A percentile compares a stretch with the other conserved stretches of the same genome.
These are phyloP conservation scores for Campopleginae sp. DNA, from an alignment of 2,888 invertebrate species.

Conservation along the genomic window DNA sequence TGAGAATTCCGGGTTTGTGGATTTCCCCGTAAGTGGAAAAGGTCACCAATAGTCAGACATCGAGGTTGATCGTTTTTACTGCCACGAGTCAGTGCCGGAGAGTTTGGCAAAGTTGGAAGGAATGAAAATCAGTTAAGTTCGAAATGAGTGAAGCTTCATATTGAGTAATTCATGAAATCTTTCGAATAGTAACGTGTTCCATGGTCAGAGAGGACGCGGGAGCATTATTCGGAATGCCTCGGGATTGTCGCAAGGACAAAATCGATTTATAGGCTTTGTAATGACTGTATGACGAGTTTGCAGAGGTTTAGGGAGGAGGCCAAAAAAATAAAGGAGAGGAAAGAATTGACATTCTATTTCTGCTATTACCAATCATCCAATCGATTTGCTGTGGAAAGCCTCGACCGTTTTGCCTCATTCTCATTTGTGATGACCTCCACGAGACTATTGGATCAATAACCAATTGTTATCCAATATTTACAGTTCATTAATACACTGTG, in stretches of 20 bases:
- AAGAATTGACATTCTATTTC: conserved; percentile 12
- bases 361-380: conserved; percentile 12
- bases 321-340: neutral
- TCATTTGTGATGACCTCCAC: conserved; percentile 24
- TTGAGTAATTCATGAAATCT: neutral
- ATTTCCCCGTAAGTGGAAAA: neutral
- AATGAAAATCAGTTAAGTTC: neutral
- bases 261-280: neutral
- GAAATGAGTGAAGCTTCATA: neutral
- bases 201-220: neutral
- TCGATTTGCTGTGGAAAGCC: conserved; percentile 10
- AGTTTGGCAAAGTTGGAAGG: neutral
- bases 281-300: neutral
- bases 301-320: neutral
- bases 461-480: conserved; percentile 65
- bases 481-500: conserved; percentile 60
- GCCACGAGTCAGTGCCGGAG: neutral
- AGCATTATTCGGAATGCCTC: neutral
- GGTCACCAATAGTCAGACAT: neutral
- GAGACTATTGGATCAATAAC: conserved; percentile 51
- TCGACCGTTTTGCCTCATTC: conserved; percentile 24
- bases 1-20: neutral
- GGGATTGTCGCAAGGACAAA: neutral
- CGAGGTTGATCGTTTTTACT: neutral
- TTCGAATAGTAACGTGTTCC: neutral